Base-by-base conservation (phyloP, 1,140 invertebrate species). In the Rhopalosiphum padi region DNA sequence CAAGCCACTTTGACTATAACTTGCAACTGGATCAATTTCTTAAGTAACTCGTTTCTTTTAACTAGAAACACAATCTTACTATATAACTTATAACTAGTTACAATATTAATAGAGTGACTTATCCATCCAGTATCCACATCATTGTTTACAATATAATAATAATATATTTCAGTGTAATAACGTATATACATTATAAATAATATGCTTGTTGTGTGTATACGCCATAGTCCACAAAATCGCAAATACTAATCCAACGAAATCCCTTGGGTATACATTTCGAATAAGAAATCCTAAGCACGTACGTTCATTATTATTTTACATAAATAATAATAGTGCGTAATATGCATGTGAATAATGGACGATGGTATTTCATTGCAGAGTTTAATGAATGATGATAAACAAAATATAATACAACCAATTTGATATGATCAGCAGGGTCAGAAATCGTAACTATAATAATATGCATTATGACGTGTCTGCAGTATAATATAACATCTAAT, bases 221-320 rank as follows among this genome's bases (percentile, higher is more conserved):
- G 0, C 15, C 15, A n/a, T n/a, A n/a, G 30, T n/a, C 30, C 11
- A n/a, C 60, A n/a, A n/a, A 77, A 77, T 77, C 30, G 30, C 30
- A n/a, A 77, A 77, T 77, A 77, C 30, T 77, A 77, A 77, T 77
- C 60, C 60, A 77, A n/a, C 18, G 60, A 77, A 77, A 77, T 77
- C 60, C 60, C 60, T 77, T n/a, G 60, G 30, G 60, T 77, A 35
- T 35, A 77, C 60, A n/a, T 77, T 77, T 4, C 5, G 30, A 77
- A n/a, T 77, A 77, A 77, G 60, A 77, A 77, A 77, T 77, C 60
- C 60, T 77, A 77, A 77, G 60, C 60, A 77, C 60, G 60, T 77
- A n/a, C 60, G 30, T 77, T 77, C 30, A n/a, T 77, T 77, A 77
- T 77, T 77, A 77, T 77, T 77, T 77, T 77, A 77, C 60, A 77